Conservation (phyloP, 2,888 invertebrate species). For the Petrolisthes manimaculis region DNA sequence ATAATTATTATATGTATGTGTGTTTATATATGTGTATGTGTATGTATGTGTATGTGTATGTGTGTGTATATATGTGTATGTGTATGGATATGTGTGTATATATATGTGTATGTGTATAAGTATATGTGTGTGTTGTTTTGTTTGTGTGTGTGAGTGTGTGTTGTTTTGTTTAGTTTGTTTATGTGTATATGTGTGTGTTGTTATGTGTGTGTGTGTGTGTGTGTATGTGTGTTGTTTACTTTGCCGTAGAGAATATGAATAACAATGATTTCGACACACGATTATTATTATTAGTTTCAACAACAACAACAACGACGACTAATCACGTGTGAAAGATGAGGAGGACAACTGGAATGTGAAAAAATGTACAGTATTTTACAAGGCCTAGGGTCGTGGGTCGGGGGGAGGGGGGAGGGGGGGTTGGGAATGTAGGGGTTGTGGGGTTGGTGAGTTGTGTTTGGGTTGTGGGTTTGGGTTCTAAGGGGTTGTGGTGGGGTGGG, state of each 20-base stretch:
- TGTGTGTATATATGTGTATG: not conserved
- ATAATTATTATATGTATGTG: not conserved
- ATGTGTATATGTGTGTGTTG: too few relatives aligned
- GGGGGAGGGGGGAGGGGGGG: not conserved
- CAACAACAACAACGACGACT: conserved; percentile 10
- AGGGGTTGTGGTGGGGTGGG: too few relatives aligned
- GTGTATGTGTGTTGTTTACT: too few relatives aligned
- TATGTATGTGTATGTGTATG: not conserved
- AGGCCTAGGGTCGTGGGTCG: not conserved
- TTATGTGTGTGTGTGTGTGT: too few relatives aligned
- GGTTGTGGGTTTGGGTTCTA: too few relatives aligned
- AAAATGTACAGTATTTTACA: conserved; percentile 33
- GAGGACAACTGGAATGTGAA: conserved; percentile 12
- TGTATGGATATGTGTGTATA: not conserved
- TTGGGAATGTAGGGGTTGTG: too few relatives aligned
- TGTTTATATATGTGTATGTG: not conserved
- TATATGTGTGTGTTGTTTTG: too few relatives aligned
- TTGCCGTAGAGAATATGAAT: not conserved
- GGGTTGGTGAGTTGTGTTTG: too few relatives aligned
- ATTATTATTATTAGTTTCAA: too few relatives aligned
- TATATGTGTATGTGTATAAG: too few relatives aligned
- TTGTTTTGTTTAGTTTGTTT: too few relatives aligned
- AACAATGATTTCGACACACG: conserved; percentile 11
- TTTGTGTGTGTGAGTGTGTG: too few relatives aligned
- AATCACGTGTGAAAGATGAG: conserved; percentile 30